Evolutionary conservation across 30 jellyfish, hydroid and myxozoan species (phyloP), one percentile per base, ranked within the genome.

Genomic region (Calvadosia cruxmelitensis): DNA sequence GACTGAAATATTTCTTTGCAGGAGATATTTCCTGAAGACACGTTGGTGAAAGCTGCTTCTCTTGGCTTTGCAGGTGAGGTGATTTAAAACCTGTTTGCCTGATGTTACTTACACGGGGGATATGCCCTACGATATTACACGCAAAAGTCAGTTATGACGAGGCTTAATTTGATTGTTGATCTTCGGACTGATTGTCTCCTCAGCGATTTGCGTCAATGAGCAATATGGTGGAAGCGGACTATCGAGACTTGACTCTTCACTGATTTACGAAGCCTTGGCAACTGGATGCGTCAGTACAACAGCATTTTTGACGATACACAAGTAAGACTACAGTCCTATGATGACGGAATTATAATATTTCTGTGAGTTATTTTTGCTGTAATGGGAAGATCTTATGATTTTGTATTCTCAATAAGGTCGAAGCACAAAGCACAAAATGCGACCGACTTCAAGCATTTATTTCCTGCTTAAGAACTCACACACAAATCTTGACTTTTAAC

Each of bases 221-320:
- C 76, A 85, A 35, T 85, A 85, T 66, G 96, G 96, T 3, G 96
- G 96, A 5, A 63, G 92, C 27, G 80, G 67, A 36, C 79, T 85
- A 24, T 69, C 79, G 12, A 70, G 96, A 12, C 82, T 85, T 28
- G 96, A 79, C 73, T 80, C 96, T 16, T 85, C 96, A 1, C 34
- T 85, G 0, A 85, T 85, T n/a, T 85, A 72, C 63, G 96, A 85
- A 70, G 96, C 94, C 29, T 67, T 85, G 13, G 72, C 96, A 29
- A 85, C 94, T 27, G 96, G 96, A 48, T 85, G 96, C 50, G 73
- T 94, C 0, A 85, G 96, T 51, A 85, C 96, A 3, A 85, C 96
- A 20, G 96, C 96, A 0, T 78, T 36, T 57, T 70, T 85, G 36
- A 67, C 93, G 31, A 85, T 85, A 42, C 96, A 85, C 81, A 85